phyloP scores from a whole-genome alignment of 2,797 vertebrate species.

The Paedocypris micromegethes region DNA sequence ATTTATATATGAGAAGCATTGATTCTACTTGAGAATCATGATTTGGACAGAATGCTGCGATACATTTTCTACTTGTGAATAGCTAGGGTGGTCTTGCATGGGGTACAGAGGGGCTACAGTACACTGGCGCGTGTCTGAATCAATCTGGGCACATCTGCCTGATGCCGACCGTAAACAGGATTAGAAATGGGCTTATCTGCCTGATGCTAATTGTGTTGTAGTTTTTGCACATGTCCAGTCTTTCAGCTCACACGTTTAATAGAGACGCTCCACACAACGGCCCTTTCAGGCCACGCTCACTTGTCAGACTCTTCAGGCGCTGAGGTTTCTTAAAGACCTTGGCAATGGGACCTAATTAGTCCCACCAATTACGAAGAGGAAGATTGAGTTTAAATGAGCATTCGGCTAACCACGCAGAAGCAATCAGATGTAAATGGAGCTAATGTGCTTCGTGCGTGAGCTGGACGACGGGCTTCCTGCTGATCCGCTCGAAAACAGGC shows the following conservation, averaged over 20 bases:
- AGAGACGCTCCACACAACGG: slow-evolving; percentile 54
- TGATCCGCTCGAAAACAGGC: slow-evolving; percentile 27
- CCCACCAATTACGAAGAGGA: slow-evolving; percentile 61
- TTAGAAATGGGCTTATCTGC: slow-evolving; percentile 85
- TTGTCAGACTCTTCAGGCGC: slow-evolving; percentile 50
- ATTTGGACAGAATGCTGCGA: too few species aligned
- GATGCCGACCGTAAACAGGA: slow-evolving; percentile 84
- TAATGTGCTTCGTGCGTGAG: not conserved
- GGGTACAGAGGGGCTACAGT: slow-evolving; percentile 63
- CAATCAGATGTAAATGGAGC: slow-evolving; percentile 23
- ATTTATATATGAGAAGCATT: too few species aligned
- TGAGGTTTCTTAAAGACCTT: slow-evolving; percentile 40
- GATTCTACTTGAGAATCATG: too few species aligned
- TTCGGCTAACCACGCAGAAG: slow-evolving; percentile 56
- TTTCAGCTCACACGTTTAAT: slow-evolving; percentile 61
- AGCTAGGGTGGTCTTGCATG: slow-evolving; percentile 51
- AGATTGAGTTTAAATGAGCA: slow-evolving; percentile 60
- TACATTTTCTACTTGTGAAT: too few species aligned
- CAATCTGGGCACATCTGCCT: slow-evolving; percentile 87
- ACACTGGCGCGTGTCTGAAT: slow-evolving; percentile 79
- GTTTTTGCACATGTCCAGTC: slow-evolving; percentile 78
- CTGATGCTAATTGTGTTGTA: slow-evolving; percentile 84
- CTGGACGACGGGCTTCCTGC: slow-evolving; percentile 9
- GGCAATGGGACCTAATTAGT: slow-evolving; percentile 59
- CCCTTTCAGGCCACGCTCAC: slow-evolving; percentile 49